Percentiles rank a stretch among this genome's conserved stretches.
These are phyloP conservation scores for Prostheceraeus crozeri DNA, from an alignment of 2,888 invertebrate genomes.

Conservation along the genomic window DNA sequence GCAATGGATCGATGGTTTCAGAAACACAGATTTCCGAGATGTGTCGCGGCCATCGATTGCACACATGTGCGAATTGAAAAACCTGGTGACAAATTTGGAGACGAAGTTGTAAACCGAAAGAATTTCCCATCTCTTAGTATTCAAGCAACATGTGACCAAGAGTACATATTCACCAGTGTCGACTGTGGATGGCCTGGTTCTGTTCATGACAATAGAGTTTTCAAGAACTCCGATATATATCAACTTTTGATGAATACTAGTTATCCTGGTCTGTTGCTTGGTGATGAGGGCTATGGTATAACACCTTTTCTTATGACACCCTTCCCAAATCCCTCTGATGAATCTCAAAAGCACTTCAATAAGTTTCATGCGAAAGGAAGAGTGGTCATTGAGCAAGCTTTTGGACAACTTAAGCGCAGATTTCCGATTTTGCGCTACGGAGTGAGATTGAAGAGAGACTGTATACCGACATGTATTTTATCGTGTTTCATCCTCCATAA, in stretches of 20 bases:
- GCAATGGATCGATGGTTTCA: neutral
- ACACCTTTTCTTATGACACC: slow-evolving; percentile 16
- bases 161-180: neutral
- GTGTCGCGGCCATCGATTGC: too few relatives aligned
- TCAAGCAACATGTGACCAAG: slow-evolving; percentile 10
- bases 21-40: too few relatives aligned
- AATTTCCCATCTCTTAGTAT: slow-evolving; percentile 12
- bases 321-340: neutral
- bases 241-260: neutral
- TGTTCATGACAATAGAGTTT: slow-evolving; percentile 3
- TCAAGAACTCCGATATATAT: slow-evolving; percentile 11
- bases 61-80: slow-evolving; percentile 8
- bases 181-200: slow-evolving; percentile 19
- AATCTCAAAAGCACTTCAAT: neutral
- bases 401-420: too few relatives aligned
- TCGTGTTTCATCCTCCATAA: too few relatives aligned
- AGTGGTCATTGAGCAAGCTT: too few relatives aligned
- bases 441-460: too few relatives aligned
- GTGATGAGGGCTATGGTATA: slow-evolving; percentile 7
- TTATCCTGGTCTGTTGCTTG: neutral
- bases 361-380: neutral
- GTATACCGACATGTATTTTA: too few relatives aligned
- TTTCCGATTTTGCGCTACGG: too few relatives aligned
- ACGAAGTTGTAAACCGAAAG: neutral
- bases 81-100: slow-evolving; percentile 8